Base-by-base conservation (phyloP, 2,888 invertebrate species). In the Xanthia togata region DNA sequence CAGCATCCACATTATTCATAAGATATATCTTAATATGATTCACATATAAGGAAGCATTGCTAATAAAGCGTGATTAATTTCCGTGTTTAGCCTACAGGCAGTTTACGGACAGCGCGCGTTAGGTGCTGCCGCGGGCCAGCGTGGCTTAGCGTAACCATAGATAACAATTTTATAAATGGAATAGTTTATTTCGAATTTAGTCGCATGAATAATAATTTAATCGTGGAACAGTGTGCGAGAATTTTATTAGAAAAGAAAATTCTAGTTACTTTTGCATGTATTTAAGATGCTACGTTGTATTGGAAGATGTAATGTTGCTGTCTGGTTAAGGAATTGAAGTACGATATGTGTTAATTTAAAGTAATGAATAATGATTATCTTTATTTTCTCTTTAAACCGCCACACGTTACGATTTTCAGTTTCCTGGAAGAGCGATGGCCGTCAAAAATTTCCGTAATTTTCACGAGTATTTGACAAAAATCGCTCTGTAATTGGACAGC, bases 1-100 rank as follows among this genome's bases (percentile, higher is more conserved):
- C 70, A 78, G 17, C 76, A 62, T 86, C 71, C 83, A 85, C 69
- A 81, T 86, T 79, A 87, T 87, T 82, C 74, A 80, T 70, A 75
- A 83, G 82, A 89, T 79, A 79, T 85, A 84, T 87, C 82, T 86
- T 83, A 84, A 81, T 79, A 81, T 78, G 79, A 79, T 84, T 82
- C 84, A 76, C 88, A 83, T 90, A 89, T 89, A 91, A 90, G 91
- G 92, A 91, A 92, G 90, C 89, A 88, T 87, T 89, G 87, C 90
- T 93, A 92, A 93, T 93, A 90, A 85, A 89, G 88, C 90, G 89
- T 92, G 92, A 93, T 92, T 92, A 92, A 93, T 93, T 92, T 90
- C 90, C 84, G 89, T 89, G 88, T 89, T 87, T 88, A 83, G 90
- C 92, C 90, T 76, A 80, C 81, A 88, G 91, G 91, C 88, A 70